Conservation (phyloP, 2,888 invertebrate genomes). For the Drosophila histrio region DNA sequence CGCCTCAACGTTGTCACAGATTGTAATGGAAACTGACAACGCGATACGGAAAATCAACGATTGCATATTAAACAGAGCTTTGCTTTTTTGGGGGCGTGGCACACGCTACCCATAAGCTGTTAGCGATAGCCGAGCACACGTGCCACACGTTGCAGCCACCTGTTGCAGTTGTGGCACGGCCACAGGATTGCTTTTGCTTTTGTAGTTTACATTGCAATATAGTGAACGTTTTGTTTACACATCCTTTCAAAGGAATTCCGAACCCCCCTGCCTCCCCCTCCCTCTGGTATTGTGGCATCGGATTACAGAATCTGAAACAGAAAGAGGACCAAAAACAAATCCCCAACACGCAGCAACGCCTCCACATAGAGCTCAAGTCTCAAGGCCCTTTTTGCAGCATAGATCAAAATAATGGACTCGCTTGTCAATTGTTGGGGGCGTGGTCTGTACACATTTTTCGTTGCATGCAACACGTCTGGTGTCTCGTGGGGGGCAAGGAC, state of each 20-base stretch:
- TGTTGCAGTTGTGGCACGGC: conserved; percentile 28
- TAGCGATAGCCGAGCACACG: conserved; percentile 44
- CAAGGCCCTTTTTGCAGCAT: conserved; percentile 16
- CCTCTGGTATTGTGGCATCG: conserved; percentile 9
- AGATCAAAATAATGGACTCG: conserved; percentile 20
- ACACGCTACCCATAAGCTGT: background rate
- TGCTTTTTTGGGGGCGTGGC: conserved; percentile 27
- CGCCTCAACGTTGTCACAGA: conserved; percentile 5
- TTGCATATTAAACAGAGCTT: conserved; percentile 58
- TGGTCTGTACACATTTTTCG: background rate
- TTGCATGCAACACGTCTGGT: conserved; percentile 4
- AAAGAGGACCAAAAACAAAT: background rate
- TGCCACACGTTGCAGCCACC: conserved; percentile 42
- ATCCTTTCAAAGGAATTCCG: background rate
- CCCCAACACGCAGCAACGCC: conserved; percentile 18
- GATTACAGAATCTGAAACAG: conserved; percentile 41
- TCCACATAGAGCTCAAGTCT: conserved; percentile 1
- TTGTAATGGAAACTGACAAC: conserved; percentile 54
- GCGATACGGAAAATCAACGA: conserved; percentile 30
- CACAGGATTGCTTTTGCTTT: background rate
- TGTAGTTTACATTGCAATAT: background rate
- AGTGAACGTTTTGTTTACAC: conserved; percentile 30
- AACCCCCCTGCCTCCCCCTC: background rate
- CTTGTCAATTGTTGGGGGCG: background rate
- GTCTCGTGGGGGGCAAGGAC: conserved; percentile 11